phyloP scores from a whole-genome alignment of 2,797 vertebrate genomes.

The Gymnocypris eckloni region DNA sequence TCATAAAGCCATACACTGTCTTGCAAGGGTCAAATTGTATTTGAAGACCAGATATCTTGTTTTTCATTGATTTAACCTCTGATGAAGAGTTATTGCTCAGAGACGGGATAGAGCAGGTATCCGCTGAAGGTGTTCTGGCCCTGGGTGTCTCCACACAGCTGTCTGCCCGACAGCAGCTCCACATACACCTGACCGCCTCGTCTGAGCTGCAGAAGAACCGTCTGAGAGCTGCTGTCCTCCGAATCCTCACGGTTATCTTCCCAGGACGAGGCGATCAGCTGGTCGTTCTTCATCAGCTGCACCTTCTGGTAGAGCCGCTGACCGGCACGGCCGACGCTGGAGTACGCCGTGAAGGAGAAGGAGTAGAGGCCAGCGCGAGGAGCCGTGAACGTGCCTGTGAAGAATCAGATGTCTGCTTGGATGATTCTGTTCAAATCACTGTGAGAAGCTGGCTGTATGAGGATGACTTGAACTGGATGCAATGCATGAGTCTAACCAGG shows the following conservation, averaged over 20 bases:
- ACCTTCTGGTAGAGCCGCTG: constrained; percentile 73
- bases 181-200: constrained; percentile 75
- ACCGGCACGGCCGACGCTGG: constrained; percentile 36
- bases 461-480: background rate
- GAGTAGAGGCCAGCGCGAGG: constrained; percentile 68
- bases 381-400: constrained; percentile 76
- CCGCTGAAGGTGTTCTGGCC: constrained; percentile 75
- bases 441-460: background rate
- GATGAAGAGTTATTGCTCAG: constrained; percentile 13
- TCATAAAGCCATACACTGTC: background rate
- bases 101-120: constrained; percentile 71
- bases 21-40: background rate
- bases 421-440: too few relatives aligned
- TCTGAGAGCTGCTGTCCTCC: constrained; percentile 75
- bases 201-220: constrained; percentile 65
- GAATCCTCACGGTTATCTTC: constrained; percentile 78
- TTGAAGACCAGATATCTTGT: background rate
- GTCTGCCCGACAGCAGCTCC: constrained; percentile 69
- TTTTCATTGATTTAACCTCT: background rate
- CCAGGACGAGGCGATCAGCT: constrained; percentile 64
- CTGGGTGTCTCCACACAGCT: constrained; percentile 66
- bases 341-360: constrained; percentile 74
- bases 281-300: constrained; percentile 69
- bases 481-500: background rate
- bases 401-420: constrained; percentile 8